Evolutionary conservation across 2,888 invertebrate species (phyloP).

Genomic region (Leptothorax acervorum): DNA sequence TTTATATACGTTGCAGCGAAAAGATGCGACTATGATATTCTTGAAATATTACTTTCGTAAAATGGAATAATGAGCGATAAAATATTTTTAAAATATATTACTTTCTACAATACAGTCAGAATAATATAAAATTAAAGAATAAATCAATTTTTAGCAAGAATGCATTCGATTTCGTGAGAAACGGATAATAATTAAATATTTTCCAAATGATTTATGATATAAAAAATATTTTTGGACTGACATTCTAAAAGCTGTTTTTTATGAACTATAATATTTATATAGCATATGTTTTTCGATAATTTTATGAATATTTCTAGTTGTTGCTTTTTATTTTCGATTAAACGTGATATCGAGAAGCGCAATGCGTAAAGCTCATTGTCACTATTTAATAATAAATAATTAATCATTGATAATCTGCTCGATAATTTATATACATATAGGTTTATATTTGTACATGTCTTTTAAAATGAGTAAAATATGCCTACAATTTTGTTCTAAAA

Average conservation of each 20-base stretch:
- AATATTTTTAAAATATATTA: background rate
- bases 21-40: constrained; percentile 27
- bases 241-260: background rate
- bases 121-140: background rate
- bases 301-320: background rate
- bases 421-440: too few species aligned
- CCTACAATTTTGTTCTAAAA: too few species aligned
- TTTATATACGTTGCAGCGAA: background rate
- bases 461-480: too few species aligned
- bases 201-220: background rate
- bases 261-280: background rate
- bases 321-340: background rate
- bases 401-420: too few species aligned
- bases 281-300: background rate
- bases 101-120: background rate
- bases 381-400: background rate
- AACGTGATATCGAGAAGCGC: background rate
- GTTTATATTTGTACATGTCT: too few species aligned
- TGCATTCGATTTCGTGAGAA: background rate
- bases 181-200: background rate
- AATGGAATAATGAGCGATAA: background rate
- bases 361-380: background rate
- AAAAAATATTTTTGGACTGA: background rate
- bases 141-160: background rate
- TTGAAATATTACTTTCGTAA: constrained; percentile 33